phyloP scores from a whole-genome alignment of 2,888 invertebrate genomes.

The Amphipyra tragopoginis region DNA sequence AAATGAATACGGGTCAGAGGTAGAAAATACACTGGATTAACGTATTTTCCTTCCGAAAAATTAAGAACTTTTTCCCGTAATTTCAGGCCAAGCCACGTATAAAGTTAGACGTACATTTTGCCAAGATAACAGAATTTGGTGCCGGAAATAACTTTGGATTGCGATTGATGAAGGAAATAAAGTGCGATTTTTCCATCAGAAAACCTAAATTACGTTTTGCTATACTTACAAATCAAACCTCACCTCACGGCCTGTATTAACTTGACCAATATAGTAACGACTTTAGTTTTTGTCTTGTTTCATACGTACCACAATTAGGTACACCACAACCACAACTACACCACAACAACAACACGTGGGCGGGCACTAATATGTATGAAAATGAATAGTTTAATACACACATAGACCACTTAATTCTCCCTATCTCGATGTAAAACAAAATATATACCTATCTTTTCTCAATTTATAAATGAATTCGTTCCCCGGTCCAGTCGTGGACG shows the following conservation, averaged over 20 bases:
- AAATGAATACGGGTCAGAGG: no score
- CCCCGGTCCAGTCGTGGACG: not conserved
- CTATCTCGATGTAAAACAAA: not conserved
- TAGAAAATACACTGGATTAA: no score
- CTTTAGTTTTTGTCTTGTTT: no score
- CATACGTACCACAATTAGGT: no score
- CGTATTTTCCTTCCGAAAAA: not conserved
- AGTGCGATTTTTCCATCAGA: not conserved
- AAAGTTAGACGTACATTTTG: constrained; percentile 1
- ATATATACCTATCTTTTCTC: not conserved
- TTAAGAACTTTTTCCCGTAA: not conserved
- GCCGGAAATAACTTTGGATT: constrained; percentile 15
- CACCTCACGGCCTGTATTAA: no score
- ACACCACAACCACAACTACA: no score
- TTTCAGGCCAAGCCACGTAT: not conserved
- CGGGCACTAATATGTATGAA: no score
- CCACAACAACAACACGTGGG: no score
- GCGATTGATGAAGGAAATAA: constrained; percentile 2
- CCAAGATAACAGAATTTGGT: constrained; percentile 8
- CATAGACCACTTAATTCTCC: no score
- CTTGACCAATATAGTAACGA: no score
- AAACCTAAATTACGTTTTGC: not conserved
- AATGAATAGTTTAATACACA: no score
- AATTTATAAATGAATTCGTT: not conserved
- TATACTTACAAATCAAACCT: not conserved